phyloP scores from a whole-genome alignment of 1,140 invertebrate species.

The Scaptomyza pallida region DNA sequence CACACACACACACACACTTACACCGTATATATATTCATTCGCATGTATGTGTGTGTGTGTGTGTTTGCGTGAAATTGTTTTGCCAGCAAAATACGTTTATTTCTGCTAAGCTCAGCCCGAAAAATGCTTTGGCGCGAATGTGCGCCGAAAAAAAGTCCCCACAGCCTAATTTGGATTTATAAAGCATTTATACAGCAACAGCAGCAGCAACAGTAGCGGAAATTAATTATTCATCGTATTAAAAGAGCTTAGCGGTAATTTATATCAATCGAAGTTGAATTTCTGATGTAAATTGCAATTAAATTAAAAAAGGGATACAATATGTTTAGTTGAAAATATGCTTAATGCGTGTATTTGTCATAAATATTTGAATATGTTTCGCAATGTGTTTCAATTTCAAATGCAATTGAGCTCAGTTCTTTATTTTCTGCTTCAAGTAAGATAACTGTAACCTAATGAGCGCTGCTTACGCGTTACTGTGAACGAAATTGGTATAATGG shows the following conservation, averaged over 20 bases:
- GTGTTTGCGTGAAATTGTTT: slow-evolving; percentile 45
- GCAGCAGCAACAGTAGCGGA: slow-evolving; percentile 22
- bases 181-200: slow-evolving; percentile 42
- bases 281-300: not conserved
- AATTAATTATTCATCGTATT: slow-evolving; percentile 28
- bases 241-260: slow-evolving; percentile 38
- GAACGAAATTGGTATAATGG: too few relatives aligned
- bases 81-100: slow-evolving; percentile 53
- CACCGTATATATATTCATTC: slow-evolving; percentile 29
- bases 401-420: too few relatives aligned
- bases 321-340: slow-evolving; percentile 9
- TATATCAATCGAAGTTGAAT: slow-evolving; percentile 25
- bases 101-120: slow-evolving; percentile 38
- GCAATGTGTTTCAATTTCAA: too few relatives aligned
- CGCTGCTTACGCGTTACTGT: too few relatives aligned
- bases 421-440: too few relatives aligned
- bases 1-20: slow-evolving; percentile 38
- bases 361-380: too few relatives aligned
- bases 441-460: too few relatives aligned
- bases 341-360: too few relatives aligned
- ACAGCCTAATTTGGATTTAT: slow-evolving; percentile 45
- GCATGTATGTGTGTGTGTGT: not conserved
- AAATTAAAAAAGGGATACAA: not conserved
- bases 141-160: slow-evolving; percentile 39
- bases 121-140: slow-evolving; percentile 44